Conservation (phyloP, 2,888 invertebrate species). For the Melikaiella ostensackeni region DNA sequence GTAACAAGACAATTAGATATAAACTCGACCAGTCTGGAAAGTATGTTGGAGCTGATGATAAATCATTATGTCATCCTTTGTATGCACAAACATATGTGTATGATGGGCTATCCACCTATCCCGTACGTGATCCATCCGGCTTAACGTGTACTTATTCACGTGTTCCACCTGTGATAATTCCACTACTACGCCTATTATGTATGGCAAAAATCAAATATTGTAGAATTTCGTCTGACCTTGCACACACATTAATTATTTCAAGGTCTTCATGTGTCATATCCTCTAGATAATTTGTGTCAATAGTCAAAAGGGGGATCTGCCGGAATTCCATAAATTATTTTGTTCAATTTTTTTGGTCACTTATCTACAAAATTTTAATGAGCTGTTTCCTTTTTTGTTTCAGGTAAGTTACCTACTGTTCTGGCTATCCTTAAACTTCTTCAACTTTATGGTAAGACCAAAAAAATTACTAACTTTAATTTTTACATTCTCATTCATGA, state of each 20-base stretch:
- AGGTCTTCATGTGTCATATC: not conserved
- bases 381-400: slow-evolving; percentile 1
- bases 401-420: slow-evolving; percentile 18
- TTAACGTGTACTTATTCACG: slow-evolving; percentile 15
- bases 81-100: not conserved
- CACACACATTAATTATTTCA: not conserved
- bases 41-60: slow-evolving; percentile 11
- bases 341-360: no score
- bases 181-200: not conserved
- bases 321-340: no score
- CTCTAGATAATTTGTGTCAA: not conserved
- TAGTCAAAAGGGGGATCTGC: not conserved
- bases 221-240: not conserved
- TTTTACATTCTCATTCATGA: no score
- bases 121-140: slow-evolving; percentile 30
- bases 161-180: slow-evolving; percentile 23
- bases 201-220: slow-evolving; percentile 8
- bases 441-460: not conserved
- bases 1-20: slow-evolving; percentile 4
- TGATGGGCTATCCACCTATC: slow-evolving; percentile 18
- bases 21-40: slow-evolving; percentile 20
- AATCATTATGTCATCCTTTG: slow-evolving; percentile 40
- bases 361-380: not conserved
- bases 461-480: not conserved
- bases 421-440: not conserved